phyloP scores from a whole-genome alignment of 2,797 vertebrate genomes.

The Hyperoplus immaculatus region DNA sequence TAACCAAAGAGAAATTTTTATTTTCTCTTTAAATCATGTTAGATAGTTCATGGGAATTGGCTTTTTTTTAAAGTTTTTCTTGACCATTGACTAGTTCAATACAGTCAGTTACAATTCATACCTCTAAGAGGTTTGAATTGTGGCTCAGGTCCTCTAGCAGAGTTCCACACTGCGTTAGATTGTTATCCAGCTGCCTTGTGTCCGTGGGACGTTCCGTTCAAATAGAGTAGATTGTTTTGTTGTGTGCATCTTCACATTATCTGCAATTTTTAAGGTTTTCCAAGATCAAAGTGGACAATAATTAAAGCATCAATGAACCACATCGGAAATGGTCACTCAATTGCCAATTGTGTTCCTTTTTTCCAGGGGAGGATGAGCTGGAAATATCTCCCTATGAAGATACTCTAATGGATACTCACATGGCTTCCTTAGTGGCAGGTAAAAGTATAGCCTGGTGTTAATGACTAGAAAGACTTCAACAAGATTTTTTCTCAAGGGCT shows the following conservation, averaged over 20 bases:
- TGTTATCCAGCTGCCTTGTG: not conserved
- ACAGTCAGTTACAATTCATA: not conserved
- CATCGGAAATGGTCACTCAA: not conserved
- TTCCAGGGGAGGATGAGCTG: slow-evolving; percentile 88
- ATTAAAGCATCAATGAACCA: not conserved
- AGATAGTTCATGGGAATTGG: not conserved
- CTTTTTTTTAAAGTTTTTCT: not conserved
- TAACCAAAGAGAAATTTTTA: not conserved
- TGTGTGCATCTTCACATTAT: not conserved
- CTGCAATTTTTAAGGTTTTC: not conserved
- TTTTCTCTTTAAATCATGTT: not conserved
- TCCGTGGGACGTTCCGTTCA: not conserved
- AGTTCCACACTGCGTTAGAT: not conserved
- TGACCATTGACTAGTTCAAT: not conserved
- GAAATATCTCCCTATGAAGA: slow-evolving; percentile 93
- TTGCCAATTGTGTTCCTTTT: slow-evolving; percentile 20
- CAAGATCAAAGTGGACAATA: not conserved
- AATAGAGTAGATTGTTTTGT: not conserved
- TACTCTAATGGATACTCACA: slow-evolving; percentile 86
- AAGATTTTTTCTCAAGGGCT: too few species aligned
- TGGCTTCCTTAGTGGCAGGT: slow-evolving; percentile 86
- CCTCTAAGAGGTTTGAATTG: not conserved
- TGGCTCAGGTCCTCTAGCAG: not conserved
- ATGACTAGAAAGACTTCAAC: too few species aligned
- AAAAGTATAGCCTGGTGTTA: slow-evolving; percentile 18